phyloP scores from a whole-genome alignment of 2,888 invertebrate genomes.

The Parnassius glacialis region DNA sequence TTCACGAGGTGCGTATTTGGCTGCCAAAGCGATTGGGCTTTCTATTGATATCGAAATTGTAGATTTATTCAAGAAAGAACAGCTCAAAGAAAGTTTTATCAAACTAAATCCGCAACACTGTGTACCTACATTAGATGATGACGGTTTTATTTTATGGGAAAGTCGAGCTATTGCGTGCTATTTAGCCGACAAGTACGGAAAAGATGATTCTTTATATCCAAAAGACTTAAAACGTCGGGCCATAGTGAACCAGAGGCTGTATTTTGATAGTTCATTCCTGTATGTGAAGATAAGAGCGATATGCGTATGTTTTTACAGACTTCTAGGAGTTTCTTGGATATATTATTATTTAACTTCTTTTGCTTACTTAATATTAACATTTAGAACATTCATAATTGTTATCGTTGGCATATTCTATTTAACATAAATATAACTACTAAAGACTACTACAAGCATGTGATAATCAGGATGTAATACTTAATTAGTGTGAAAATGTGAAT shows the following conservation, averaged over 20 bases:
- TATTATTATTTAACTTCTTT: too few species aligned
- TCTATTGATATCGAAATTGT: conserved; percentile 71
- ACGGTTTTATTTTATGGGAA: conserved; percentile 85
- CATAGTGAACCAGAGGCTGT: conserved; percentile 81
- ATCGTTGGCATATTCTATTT: too few species aligned
- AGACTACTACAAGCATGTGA: too few species aligned
- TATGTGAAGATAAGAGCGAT: conserved; percentile 83
- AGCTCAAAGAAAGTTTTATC: conserved; percentile 74
- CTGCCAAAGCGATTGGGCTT: conserved; percentile 78
- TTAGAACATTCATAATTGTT: too few species aligned
- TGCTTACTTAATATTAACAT: too few species aligned
- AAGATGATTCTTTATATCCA: conserved; percentile 82
- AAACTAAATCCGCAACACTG: conserved; percentile 83
- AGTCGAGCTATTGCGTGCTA: conserved; percentile 84
- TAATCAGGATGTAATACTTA: too few species aligned
- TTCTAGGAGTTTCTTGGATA: neutral
- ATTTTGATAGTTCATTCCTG: conserved; percentile 83
- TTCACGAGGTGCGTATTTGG: conserved; percentile 81
- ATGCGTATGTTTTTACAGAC: conserved; percentile 68
- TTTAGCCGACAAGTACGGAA: conserved; percentile 82
- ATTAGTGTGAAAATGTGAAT: too few species aligned
- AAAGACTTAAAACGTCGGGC: conserved; percentile 79
- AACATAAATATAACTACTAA: too few species aligned
- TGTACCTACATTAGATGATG: conserved; percentile 85
- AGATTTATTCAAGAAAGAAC: conserved; percentile 80